These are phyloP conservation scores for Netelia fuscicornis DNA, from an alignment of 2,888 invertebrate genomes.

Conservation along the genomic window DNA sequence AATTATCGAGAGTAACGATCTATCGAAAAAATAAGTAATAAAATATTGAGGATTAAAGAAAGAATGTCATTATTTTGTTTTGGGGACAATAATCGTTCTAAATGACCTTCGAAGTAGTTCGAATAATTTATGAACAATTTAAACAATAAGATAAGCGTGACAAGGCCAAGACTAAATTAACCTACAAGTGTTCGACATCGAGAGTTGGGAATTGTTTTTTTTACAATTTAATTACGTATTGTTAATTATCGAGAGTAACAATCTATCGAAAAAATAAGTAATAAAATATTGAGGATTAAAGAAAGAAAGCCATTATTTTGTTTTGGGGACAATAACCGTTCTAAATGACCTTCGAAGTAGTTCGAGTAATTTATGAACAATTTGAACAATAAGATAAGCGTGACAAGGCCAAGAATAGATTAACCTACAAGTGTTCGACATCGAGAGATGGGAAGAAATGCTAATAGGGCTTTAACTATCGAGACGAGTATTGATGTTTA, in stretches of 20 bases:
- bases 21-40: background rate
- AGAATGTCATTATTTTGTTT: background rate
- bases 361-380: background rate
- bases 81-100: background rate
- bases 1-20: background rate
- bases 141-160: constrained; percentile 27
- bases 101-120: background rate
- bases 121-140: background rate
- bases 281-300: background rate
- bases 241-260: background rate
- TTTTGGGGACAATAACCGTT: background rate
- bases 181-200: constrained; percentile 27
- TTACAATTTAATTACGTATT: background rate
- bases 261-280: background rate
- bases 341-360: background rate
- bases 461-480: constrained; percentile 32
- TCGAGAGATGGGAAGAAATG: constrained; percentile 1
- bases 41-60: background rate
- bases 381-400: constrained; percentile 16
- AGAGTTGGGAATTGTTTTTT: background rate
- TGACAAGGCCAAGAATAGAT: constrained; percentile 50
- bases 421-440: constrained; percentile 28
- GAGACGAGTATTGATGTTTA: constrained; percentile 12
- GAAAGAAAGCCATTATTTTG: background rate
- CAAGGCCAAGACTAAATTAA: constrained; percentile 47